Conservation (phyloP, 2,797 vertebrate genomes). For the Dromococcyx pavoninus region DNA sequence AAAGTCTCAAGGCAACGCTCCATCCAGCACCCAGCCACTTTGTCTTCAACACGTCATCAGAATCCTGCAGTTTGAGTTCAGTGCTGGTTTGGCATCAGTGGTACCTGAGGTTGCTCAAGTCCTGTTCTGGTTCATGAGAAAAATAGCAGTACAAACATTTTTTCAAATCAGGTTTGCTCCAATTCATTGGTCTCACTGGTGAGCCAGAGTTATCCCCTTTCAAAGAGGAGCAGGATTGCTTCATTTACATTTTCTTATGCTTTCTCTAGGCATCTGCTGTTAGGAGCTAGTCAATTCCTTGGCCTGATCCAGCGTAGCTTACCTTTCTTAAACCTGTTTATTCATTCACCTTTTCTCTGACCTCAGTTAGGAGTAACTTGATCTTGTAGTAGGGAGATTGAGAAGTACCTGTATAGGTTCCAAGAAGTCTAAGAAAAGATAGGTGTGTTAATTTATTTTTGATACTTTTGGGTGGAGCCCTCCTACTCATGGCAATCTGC, state of each 20-base stretch:
- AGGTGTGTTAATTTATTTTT: conserved; percentile 68
- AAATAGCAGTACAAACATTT: neutral
- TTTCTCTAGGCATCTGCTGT: neutral
- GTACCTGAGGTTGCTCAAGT: neutral
- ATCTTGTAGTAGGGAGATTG: neutral
- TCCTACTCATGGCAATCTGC: conserved; percentile 61
- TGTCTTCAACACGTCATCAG: neutral
- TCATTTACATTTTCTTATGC: neutral
- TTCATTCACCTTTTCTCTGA: neutral
- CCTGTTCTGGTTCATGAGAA: neutral
- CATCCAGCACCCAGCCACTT: neutral
- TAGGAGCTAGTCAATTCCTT: neutral
- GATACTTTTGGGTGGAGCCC: conserved; percentile 55
- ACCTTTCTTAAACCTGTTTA: neutral
- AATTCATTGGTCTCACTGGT: neutral
- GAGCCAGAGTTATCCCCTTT: neutral
- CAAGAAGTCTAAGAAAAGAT: conserved; percentile 62
- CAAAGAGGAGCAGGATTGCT: neutral
- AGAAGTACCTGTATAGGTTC: conserved; percentile 34
- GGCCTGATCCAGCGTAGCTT: neutral
- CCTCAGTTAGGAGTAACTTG: neutral
- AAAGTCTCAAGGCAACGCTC: accelerated
- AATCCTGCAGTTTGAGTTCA: neutral
- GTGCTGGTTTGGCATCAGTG: neutral
- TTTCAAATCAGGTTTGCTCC: neutral